Conservation (phyloP, 2,888 invertebrate genomes). For the Apodemia mormo region DNA sequence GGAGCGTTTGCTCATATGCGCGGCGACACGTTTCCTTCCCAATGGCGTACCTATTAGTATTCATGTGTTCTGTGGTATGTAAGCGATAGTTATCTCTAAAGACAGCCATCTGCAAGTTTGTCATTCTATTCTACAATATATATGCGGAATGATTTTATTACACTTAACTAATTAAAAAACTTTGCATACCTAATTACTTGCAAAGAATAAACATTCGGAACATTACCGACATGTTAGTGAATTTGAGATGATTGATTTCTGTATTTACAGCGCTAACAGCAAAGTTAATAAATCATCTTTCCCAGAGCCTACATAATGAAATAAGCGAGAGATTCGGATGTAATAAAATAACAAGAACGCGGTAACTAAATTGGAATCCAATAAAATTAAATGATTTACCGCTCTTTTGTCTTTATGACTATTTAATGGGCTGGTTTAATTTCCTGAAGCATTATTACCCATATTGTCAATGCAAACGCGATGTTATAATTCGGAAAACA, state of each 20-base stretch:
- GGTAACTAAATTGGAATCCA: slow-evolving; percentile 4
- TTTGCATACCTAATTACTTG: neutral
- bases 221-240: neutral
- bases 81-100: too few relatives aligned
- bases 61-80: too few relatives aligned
- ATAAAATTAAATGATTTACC: slow-evolving; percentile 4
- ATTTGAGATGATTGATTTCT: slow-evolving; percentile 6
- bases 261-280: neutral
- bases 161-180: too few relatives aligned
- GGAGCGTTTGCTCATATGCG: too few relatives aligned
- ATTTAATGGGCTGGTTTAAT: neutral
- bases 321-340: slow-evolving; percentile 1
- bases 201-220: neutral
- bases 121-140: too few relatives aligned
- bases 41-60: too few relatives aligned
- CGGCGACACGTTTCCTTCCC: too few relatives aligned
- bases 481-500: neutral
- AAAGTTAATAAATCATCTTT: slow-evolving; percentile 13
- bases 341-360: slow-evolving; percentile 2
- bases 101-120: too few relatives aligned
- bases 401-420: neutral
- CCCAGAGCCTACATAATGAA: neutral
- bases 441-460: neutral
- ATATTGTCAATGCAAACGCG: neutral
- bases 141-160: too few relatives aligned